These are phyloP conservation scores for Diplosoma virens DNA, from an alignment of 23 tunicate genomes.

Conservation along the genomic window DNA sequence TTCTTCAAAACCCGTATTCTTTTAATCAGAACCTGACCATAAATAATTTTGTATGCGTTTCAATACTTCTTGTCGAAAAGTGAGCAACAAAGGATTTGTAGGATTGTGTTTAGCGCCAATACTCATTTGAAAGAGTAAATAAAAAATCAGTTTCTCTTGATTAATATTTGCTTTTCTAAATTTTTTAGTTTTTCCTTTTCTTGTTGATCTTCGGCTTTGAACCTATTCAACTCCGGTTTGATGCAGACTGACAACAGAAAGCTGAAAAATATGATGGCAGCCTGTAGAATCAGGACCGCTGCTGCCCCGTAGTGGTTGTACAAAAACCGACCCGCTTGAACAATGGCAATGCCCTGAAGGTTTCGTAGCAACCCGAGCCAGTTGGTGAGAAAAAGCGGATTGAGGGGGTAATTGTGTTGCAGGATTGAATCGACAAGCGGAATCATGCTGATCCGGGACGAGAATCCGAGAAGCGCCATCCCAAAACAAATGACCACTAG, in stretches of 20 bases:
- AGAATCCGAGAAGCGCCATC: not conserved
- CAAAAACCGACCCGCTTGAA: not conserved
- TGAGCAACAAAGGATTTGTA: too few species aligned
- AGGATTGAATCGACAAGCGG: conserved; percentile 9
- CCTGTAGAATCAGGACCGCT: not conserved
- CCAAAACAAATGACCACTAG: not conserved
- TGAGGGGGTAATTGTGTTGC: conserved; percentile 6
- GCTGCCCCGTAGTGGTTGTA: not conserved
- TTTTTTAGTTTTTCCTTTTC: too few species aligned
- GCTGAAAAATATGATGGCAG: not conserved
- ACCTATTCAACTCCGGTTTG: not conserved
- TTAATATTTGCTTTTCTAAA: too few species aligned
- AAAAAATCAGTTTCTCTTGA: too few species aligned
- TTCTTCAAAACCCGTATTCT: too few species aligned
- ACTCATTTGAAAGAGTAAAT: too few species aligned
- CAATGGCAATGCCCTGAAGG: not conserved
- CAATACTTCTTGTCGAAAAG: too few species aligned
- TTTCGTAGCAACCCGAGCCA: not conserved
- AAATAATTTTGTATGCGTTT: too few species aligned
- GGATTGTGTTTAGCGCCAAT: too few species aligned
- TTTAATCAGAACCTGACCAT: too few species aligned
- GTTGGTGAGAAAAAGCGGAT: not conserved
- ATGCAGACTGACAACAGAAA: not conserved
- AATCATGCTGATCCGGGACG: not conserved
- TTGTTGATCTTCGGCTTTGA: not conserved